Evolutionary conservation across 2,888 invertebrate genomes (phyloP).

Genomic region (Thalpophila matura): DNA sequence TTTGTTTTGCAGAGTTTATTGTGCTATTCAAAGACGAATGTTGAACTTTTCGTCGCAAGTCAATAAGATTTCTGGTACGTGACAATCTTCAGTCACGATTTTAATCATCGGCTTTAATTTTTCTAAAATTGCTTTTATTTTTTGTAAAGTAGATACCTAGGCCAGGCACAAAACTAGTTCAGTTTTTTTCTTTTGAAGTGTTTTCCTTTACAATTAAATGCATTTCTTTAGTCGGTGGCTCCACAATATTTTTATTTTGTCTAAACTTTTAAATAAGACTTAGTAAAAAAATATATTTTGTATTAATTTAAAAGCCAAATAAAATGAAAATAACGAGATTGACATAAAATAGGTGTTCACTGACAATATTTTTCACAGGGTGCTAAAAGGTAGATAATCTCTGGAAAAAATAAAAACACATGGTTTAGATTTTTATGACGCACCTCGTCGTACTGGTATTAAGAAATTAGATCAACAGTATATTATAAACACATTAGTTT

Average conservation of each 20-base stretch:
- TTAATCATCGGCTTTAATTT: constrained; percentile 28
- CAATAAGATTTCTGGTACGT: constrained; percentile 33
- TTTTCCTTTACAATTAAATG: not conserved
- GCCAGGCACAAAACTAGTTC: not conserved
- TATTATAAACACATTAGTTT: constrained; percentile 62
- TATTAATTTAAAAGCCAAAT: no score
- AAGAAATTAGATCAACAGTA: constrained; percentile 57
- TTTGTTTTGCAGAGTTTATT: constrained; percentile 22
- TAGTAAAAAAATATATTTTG: no score
- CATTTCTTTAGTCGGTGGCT: not conserved
- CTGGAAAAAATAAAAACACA: constrained; percentile 39
- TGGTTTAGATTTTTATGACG: constrained; percentile 30
- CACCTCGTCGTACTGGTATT: constrained; percentile 12
- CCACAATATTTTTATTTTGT: not conserved
- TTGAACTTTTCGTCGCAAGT: constrained; percentile 16
- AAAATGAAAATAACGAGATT: no score
- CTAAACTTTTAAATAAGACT: not conserved
- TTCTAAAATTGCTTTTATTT: constrained; percentile 14
- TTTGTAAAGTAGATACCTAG: not conserved
- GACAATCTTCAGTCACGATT: constrained; percentile 41
- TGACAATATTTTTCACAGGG: constrained; percentile 29
- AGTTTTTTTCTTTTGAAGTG: constrained; percentile 3
- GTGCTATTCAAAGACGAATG: not conserved
- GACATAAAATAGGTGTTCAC: constrained; percentile 7
- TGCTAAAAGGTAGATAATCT: constrained; percentile 9